A percentile compares a stretch with the other conserved stretches of the same genome.
Conservation (phyloP, 2,113 vertebrate species). For the Nansenia antarctica region DNA sequence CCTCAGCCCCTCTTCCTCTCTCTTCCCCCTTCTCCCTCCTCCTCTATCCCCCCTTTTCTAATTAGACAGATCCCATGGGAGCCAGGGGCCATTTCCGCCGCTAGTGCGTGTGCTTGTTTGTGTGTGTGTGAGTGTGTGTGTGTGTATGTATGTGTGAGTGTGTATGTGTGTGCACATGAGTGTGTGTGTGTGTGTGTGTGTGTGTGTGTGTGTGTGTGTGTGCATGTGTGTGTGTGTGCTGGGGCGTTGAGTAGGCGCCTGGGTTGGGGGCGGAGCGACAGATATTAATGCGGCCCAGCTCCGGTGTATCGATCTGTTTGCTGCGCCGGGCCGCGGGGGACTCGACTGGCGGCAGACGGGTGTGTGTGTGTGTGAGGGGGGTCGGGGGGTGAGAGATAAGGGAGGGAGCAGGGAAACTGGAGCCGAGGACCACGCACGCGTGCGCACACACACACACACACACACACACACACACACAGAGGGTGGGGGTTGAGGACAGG, state of each 20-base stretch:
- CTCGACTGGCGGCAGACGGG: conserved; percentile 74
- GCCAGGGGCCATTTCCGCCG: conserved; percentile 78
- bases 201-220: conserved; percentile 10
- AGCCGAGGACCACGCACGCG: too few relatives aligned
- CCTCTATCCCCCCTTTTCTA: conserved; percentile 69
- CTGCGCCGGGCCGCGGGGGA: conserved; percentile 76
- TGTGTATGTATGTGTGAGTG: conserved; percentile 60
- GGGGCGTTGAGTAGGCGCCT: conserved; percentile 69
- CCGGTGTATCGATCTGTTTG: conserved; percentile 83
- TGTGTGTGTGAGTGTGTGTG: conserved; percentile 68
- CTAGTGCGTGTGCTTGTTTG: conserved; percentile 71
- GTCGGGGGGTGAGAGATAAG: conserved; percentile 59
- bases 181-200: too few relatives aligned
- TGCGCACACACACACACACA: conserved; percentile 26
- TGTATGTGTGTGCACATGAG: conserved; percentile 47
- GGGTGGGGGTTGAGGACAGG: conserved; percentile 24
- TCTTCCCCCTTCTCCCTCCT: neutral
- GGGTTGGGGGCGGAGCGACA: conserved; percentile 70
- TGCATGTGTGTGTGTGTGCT: conserved; percentile 27
- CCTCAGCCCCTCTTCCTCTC: neutral
- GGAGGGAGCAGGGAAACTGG: conserved; percentile 62
- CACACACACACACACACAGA: conserved; percentile 40
- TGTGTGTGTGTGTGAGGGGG: conserved; percentile 47
- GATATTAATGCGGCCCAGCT: conserved; percentile 81
- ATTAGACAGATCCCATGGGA: conserved; percentile 79